These are phyloP conservation scores for Dione vanillae DNA, from an alignment of 2,888 invertebrate genomes.

Conservation along the genomic window DNA sequence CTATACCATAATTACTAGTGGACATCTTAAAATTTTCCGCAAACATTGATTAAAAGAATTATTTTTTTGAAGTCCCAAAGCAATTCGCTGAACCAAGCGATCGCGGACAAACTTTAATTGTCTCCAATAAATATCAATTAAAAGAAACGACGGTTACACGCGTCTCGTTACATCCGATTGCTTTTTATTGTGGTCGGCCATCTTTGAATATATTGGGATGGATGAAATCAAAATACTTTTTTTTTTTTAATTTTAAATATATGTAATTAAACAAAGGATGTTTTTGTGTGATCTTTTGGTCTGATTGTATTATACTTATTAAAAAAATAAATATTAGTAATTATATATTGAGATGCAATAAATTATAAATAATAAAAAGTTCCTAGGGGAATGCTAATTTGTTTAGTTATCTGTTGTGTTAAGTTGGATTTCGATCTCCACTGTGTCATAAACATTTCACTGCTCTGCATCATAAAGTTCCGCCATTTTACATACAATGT, in stretches of 20 bases:
- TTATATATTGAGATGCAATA: no score
- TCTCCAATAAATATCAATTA: conserved; percentile 72
- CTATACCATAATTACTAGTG: background rate
- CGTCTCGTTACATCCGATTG: conserved; percentile 59
- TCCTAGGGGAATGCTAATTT: no score
- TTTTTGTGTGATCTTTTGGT: background rate
- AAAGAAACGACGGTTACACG: conserved; percentile 51
- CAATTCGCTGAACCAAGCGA: conserved; percentile 43
- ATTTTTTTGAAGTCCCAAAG: conserved; percentile 16
- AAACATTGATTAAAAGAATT: background rate
- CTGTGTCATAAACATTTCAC: no score
- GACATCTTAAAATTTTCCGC: background rate
- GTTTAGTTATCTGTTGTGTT: no score
- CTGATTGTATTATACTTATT: no score
- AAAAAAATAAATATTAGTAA: no score
- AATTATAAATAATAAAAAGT: no score
- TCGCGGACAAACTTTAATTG: conserved; percentile 60
- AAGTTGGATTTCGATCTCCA: no score
- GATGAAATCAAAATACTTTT: background rate
- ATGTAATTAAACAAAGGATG: no score
- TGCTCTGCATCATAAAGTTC: no score
- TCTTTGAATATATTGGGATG: conserved; percentile 30
- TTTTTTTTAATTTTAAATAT: background rate
- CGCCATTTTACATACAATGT: no score
- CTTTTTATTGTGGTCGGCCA: conserved; percentile 55